A percentile compares a stretch with the other conserved stretches of the same genome.
Evolutionary conservation across 2,888 invertebrate genomes (phyloP).

Genomic region (Adelphocoris suturalis): DNA sequence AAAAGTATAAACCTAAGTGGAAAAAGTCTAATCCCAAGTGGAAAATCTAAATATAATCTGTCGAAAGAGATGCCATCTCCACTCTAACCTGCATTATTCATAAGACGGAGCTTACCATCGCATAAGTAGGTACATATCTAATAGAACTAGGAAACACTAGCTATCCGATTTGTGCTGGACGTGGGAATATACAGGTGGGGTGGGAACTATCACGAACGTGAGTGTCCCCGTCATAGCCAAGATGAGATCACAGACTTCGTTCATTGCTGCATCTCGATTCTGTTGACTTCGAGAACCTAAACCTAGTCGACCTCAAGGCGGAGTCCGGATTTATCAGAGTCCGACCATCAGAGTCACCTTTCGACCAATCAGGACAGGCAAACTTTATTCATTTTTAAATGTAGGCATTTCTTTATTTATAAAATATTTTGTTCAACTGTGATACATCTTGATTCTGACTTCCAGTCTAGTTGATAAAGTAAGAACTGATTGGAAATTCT

Average conservation of each 20-base stretch:
- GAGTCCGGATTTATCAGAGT: constrained; percentile 95
- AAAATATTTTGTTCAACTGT: no score
- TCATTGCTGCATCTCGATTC: constrained; percentile 95
- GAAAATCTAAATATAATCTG: no score
- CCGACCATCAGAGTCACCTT: constrained; percentile 98
- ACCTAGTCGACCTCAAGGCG: constrained; percentile 98
- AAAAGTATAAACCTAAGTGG: no score
- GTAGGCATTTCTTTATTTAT: no score
- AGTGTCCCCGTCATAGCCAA: constrained; percentile 95
- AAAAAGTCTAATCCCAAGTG: no score
- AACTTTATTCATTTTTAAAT: no score
- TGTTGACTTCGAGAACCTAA: constrained; percentile 97
- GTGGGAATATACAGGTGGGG: constrained; percentile 79
- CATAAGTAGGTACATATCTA: not conserved
- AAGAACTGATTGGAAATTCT: no score
- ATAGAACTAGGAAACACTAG: constrained; percentile 71
- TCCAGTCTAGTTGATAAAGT: no score
- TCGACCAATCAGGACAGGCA: no score
- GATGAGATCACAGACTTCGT: constrained; percentile 97
- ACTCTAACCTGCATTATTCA: no score
- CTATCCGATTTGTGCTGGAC: constrained; percentile 75
- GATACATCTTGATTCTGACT: no score
- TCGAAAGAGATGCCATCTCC: no score
- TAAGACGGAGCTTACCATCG: not conserved
- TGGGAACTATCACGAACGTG: constrained; percentile 92